Percentiles rank a stretch among this genome's conserved stretches.
Evolutionary conservation across 2,113 vertebrate species (phyloP).

Genomic region (Sylvilagus bachmani): DNA sequence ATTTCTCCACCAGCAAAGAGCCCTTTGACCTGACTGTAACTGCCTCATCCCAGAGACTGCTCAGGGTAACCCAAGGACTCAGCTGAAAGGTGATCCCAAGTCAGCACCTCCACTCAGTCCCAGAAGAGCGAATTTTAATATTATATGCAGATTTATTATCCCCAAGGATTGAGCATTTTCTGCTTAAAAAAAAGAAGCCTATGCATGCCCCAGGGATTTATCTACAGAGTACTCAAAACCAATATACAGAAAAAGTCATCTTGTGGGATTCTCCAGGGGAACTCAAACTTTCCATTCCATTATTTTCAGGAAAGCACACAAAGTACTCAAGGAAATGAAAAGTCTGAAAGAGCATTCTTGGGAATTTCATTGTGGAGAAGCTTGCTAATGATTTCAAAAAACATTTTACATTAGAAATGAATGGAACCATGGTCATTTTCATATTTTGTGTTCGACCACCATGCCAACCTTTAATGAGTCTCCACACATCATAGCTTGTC

Average conservation of each 20-base stretch:
- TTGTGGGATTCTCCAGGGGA: not conserved
- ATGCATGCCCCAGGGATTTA: slow-evolving; percentile 36
- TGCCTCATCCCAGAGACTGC: not conserved
- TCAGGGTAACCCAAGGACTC: not conserved
- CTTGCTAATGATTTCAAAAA: slow-evolving; percentile 76
- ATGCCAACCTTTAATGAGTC: not conserved
- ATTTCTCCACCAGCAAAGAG: not conserved
- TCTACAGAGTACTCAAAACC: slow-evolving; percentile 5
- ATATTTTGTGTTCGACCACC: not conserved
- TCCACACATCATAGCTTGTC: not conserved
- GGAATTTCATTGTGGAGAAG: slow-evolving; percentile 71
- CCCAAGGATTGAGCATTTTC: slow-evolving; percentile 69
- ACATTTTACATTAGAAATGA: slow-evolving; percentile 59
- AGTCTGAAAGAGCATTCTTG: slow-evolving; percentile 73
- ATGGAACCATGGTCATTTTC: slow-evolving; percentile 51
- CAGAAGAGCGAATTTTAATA: slow-evolving; percentile 72
- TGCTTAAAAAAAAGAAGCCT: slow-evolving; percentile 65
- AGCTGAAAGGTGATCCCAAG: not conserved
- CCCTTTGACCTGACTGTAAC: not conserved
- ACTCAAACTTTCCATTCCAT: not conserved
- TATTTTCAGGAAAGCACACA: slow-evolving; percentile 63
- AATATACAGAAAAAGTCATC: slow-evolving; percentile 55
- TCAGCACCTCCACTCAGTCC: not conserved
- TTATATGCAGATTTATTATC: slow-evolving; percentile 74
- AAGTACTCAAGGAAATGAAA: slow-evolving; percentile 78